These are phyloP conservation scores for Cichlasoma orientale DNA, from an alignment of 2,797 vertebrate species.

Conservation along the genomic window DNA sequence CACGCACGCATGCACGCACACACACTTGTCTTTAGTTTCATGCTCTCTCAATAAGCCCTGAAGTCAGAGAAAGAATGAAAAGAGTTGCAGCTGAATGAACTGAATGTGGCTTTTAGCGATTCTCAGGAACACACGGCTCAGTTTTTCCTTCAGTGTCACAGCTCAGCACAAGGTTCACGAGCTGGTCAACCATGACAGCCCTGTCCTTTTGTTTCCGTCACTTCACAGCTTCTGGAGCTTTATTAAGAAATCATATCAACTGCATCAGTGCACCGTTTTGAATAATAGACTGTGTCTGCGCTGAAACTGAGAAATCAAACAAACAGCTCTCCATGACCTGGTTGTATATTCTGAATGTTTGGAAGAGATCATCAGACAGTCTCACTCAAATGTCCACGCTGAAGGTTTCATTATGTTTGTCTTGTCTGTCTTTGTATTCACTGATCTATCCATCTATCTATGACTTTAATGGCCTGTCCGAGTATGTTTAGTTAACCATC, in stretches of 20 bases:
- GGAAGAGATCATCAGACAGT: neutral
- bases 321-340: slow-evolving; percentile 2
- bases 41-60: neutral
- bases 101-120: slow-evolving; percentile 16
- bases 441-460: slow-evolving; percentile 52
- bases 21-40: neutral
- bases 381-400: slow-evolving; percentile 14
- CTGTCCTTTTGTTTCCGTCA: slow-evolving; percentile 31
- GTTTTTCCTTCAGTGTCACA: slow-evolving; percentile 18
- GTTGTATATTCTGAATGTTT: neutral
- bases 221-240: slow-evolving; percentile 34
- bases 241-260: slow-evolving; percentile 56
- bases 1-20: neutral
- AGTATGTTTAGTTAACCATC: slow-evolving; percentile 64
- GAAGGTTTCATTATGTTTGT: slow-evolving; percentile 44
- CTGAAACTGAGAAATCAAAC: neutral
- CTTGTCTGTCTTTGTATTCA: slow-evolving; percentile 43
- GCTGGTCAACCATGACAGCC: slow-evolving; percentile 44
- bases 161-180: slow-evolving; percentile 40
- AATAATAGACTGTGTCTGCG: slow-evolving; percentile 18
- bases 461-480: slow-evolving; percentile 72
- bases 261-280: slow-evolving; percentile 39
- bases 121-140: slow-evolving; percentile 7
- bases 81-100: slow-evolving; percentile 25
- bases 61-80: slow-evolving; percentile 20